Evolutionary conservation across 2,113 vertebrate genomes (phyloP).

Genomic region (Macquaria ambigua): DNA sequence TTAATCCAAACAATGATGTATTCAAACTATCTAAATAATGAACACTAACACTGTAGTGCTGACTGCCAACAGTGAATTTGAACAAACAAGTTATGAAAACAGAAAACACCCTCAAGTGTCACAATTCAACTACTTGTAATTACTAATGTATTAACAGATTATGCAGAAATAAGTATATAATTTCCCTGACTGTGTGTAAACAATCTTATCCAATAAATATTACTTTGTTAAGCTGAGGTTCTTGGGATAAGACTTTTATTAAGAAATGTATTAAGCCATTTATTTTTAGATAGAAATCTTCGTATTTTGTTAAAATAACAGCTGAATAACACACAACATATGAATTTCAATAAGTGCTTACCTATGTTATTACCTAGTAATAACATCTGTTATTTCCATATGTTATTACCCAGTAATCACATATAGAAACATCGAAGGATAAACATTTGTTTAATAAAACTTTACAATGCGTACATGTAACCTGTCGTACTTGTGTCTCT

Average conservation of each 20-base stretch:
- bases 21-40: conserved; percentile 27
- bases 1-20: conserved; percentile 6
- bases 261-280: background rate
- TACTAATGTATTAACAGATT: background rate
- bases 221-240: background rate
- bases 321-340: background rate
- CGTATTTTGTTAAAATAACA: background rate
- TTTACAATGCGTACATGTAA: background rate
- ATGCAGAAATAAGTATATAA: background rate
- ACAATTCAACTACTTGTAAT: background rate
- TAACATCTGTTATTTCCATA: background rate
- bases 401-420: background rate
- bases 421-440: background rate
- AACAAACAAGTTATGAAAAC: conserved; percentile 20
- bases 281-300: background rate
- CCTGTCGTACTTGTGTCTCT: background rate
- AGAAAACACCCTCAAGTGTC: background rate
- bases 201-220: background rate
- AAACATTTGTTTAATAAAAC: conserved; percentile 1
- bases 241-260: background rate
- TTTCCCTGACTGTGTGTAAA: background rate
- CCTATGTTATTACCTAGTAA: background rate
- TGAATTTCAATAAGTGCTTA: background rate
- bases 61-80: background rate
- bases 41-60: background rate